A percentile compares a stretch with the other conserved stretches of the same genome.
Evolutionary conservation across 2,797 vertebrate species (phyloP).

Genomic region (Artibeus jamaicensis): DNA sequence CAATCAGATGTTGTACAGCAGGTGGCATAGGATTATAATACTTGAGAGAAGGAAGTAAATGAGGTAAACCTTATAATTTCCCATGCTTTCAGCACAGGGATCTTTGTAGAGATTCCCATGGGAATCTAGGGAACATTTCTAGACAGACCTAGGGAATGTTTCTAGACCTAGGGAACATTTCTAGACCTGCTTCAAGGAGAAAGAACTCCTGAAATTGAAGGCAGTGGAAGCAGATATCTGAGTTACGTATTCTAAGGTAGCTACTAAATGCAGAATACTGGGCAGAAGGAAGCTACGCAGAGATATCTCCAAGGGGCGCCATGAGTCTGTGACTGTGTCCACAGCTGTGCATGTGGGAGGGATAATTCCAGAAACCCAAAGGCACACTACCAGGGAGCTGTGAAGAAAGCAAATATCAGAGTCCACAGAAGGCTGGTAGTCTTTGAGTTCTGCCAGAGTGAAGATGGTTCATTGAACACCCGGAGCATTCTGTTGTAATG

Average conservation of each 20-base stretch:
- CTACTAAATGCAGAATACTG: neutral
- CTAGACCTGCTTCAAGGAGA: neutral
- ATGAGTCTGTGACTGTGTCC: neutral
- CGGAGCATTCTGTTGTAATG: neutral
- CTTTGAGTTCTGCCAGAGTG: neutral
- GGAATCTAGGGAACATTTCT: too few relatives aligned
- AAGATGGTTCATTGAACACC: neutral
- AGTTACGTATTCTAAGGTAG: neutral
- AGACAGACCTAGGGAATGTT: neutral
- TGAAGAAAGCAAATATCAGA: neutral
- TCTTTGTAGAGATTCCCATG: too few relatives aligned
- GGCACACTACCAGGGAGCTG: neutral
- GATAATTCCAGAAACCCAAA: neutral
- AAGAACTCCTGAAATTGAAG: neutral
- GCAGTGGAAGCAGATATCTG: neutral
- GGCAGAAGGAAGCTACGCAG: neutral
- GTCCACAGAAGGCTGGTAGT: neutral
- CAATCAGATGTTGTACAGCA: neutral
- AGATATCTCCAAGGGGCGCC: neutral
- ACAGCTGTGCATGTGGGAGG: neutral
- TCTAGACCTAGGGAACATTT: neutral
- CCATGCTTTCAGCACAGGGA: neutral
- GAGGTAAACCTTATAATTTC: neutral
- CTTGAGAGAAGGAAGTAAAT: neutral
- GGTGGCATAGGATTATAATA: too few relatives aligned